phyloP scores from a whole-genome alignment of 2,797 vertebrate species.

The Odontamblyopus rebecca region DNA sequence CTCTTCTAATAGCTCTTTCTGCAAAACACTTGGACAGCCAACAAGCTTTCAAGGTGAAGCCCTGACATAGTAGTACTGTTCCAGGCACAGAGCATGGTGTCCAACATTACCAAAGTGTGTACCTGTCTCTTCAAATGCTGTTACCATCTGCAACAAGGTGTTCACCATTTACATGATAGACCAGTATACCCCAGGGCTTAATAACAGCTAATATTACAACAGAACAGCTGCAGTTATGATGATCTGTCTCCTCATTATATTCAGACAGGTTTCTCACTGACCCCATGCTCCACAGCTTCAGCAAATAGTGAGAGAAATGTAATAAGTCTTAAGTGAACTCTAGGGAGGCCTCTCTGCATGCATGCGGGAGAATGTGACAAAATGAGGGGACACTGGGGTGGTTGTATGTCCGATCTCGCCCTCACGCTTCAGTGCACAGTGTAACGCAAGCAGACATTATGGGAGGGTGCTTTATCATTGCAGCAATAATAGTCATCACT shows the following conservation, averaged over 20 bases:
- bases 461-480: slow-evolving; percentile 19
- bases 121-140: slow-evolving; percentile 42
- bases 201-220: slow-evolving; percentile 32
- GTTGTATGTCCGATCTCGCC: slow-evolving; percentile 15
- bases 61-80: slow-evolving; percentile 44
- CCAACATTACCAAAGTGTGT: slow-evolving; percentile 48
- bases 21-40: slow-evolving; percentile 54
- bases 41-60: slow-evolving; percentile 65
- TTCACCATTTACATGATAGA: slow-evolving; percentile 40
- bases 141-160: slow-evolving; percentile 42
- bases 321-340: slow-evolving; percentile 54
- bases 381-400: slow-evolving; percentile 13
- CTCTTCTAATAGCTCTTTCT: slow-evolving; percentile 55
- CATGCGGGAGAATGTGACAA: slow-evolving; percentile 18
- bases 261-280: slow-evolving; percentile 40
- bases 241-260: slow-evolving; percentile 47
- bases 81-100: slow-evolving; percentile 35
- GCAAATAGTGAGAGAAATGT: slow-evolving; percentile 41
- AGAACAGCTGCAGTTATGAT: slow-evolving; percentile 42
- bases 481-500: slow-evolving; percentile 37
- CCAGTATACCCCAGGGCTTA: slow-evolving; percentile 22
- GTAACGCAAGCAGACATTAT: slow-evolving; percentile 21
- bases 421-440: slow-evolving; percentile 21
- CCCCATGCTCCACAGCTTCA: slow-evolving; percentile 41
- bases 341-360: slow-evolving; percentile 29